Evolutionary conservation across 1,140 invertebrate species (phyloP).

Genomic region (Chymomyza costata): DNA sequence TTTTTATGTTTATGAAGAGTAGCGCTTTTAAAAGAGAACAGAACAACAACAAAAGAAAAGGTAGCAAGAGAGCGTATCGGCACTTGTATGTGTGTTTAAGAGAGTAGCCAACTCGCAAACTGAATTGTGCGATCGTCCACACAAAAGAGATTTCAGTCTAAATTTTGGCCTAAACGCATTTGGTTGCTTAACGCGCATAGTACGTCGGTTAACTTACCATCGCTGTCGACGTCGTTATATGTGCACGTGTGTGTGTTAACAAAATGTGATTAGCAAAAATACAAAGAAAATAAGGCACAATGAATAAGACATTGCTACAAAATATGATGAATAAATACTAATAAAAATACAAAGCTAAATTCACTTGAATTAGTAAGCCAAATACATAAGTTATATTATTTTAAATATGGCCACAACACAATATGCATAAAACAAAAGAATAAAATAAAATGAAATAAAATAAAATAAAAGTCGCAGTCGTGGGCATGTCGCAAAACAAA

Average conservation of each 20-base stretch:
- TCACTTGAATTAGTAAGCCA: too few relatives aligned
- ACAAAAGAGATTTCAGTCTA: conserved; percentile 5
- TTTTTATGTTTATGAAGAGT: too few relatives aligned
- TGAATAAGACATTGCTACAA: conserved; percentile 42
- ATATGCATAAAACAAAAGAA: conserved; percentile 1
- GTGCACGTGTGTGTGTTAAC: conserved; percentile 56
- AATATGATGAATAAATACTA: conserved; percentile 44
- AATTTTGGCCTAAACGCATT: conserved; percentile 20
- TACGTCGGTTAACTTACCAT: too few relatives aligned
- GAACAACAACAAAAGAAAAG: neutral
- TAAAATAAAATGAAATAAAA: conserved; percentile 19
- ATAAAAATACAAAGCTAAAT: conserved; percentile 20
- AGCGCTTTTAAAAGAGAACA: neutral
- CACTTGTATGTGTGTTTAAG: neutral
- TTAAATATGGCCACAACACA: too few relatives aligned
- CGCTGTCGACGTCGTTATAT: too few relatives aligned
- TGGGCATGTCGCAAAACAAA: too few relatives aligned
- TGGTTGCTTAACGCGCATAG: too few relatives aligned
- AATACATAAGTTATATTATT: too few relatives aligned
- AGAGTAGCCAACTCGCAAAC: neutral
- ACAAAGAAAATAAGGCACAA: conserved; percentile 63
- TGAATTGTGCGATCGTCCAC: too few relatives aligned
- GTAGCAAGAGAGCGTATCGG: neutral
- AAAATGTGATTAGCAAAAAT: conserved; percentile 73
- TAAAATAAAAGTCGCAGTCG: too few relatives aligned